Conservation (phyloP, 2,888 invertebrate species). For the Cantharis nigra region DNA sequence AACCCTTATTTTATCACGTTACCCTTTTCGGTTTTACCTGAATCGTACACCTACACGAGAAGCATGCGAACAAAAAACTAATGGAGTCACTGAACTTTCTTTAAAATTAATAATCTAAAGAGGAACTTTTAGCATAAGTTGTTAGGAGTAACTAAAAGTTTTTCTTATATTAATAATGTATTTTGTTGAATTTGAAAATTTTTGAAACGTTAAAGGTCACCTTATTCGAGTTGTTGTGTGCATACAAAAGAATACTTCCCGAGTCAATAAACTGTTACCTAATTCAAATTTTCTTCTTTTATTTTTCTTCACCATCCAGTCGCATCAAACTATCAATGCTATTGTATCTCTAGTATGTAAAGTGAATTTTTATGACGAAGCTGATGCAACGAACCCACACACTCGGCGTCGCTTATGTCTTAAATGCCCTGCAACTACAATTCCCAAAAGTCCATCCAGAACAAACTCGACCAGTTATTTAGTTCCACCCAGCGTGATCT, state of each 20-base stretch:
- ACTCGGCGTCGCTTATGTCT: slow-evolving; percentile 16
- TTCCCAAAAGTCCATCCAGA: slow-evolving; percentile 16
- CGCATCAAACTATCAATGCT: slow-evolving; percentile 27
- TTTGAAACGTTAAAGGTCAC: slow-evolving; percentile 13
- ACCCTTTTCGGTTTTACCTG: slow-evolving; percentile 39
- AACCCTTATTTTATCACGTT: slow-evolving; percentile 29
- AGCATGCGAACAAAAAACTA: slow-evolving; percentile 31
- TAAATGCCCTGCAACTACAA: slow-evolving; percentile 22
- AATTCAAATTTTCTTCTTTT: slow-evolving; percentile 25
- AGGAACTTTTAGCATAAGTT: neutral
- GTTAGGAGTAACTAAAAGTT: neutral
- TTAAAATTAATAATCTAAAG: slow-evolving; percentile 9
- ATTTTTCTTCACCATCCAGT: slow-evolving; percentile 24
- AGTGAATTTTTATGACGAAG: slow-evolving; percentile 16
- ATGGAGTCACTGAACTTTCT: slow-evolving; percentile 33
- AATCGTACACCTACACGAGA: slow-evolving; percentile 33
- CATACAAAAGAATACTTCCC: slow-evolving; percentile 19
- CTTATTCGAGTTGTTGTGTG: slow-evolving; percentile 5
- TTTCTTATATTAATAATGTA: neutral
- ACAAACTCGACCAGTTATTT: slow-evolving; percentile 10
- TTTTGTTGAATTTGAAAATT: slow-evolving; percentile 8
- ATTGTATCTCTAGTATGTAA: neutral
- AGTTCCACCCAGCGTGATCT: slow-evolving; percentile 16
- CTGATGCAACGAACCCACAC: neutral
- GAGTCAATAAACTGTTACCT: slow-evolving; percentile 32